phyloP scores from a whole-genome alignment of 2,797 vertebrate species.

The Diplodus sargus region DNA sequence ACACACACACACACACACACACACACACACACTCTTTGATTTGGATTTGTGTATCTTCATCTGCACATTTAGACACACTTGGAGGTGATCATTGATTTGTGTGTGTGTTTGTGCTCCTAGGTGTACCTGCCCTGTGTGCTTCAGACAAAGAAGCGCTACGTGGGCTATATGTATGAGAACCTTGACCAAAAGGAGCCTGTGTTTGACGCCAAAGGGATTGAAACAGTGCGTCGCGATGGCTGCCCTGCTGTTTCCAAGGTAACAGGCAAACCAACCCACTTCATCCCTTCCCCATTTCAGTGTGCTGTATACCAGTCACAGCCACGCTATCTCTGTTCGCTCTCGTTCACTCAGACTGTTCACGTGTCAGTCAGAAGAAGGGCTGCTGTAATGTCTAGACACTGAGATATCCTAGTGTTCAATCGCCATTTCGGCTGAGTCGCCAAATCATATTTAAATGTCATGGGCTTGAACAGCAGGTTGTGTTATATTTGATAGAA shows the following conservation, averaged over 20 bases:
- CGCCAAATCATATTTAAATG: neutral
- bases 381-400: neutral
- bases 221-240: constrained; percentile 95
- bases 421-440: neutral
- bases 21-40: constrained; percentile 20
- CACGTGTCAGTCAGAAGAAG: constrained; percentile 14
- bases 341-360: neutral
- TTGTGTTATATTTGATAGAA: neutral
- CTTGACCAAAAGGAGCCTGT: constrained; percentile 95
- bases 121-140: constrained; percentile 95
- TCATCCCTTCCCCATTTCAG: neutral
- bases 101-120: constrained; percentile 40
- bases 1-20: constrained; percentile 16
- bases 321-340: constrained; percentile 16
- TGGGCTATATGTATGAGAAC: constrained; percentile 98
- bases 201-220: constrained; percentile 98
- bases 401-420: neutral
- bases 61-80: constrained; percentile 1
- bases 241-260: constrained; percentile 99
- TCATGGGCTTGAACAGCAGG: neutral
- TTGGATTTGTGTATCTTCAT: constrained; percentile 4
- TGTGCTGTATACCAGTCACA: constrained; percentile 37
- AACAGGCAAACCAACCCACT: constrained; percentile 63
- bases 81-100: constrained; percentile 16
- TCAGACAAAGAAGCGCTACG: constrained; percentile 98